phyloP scores from a whole-genome alignment of 2,888 invertebrate species.

The Trichogramma evanescens region DNA sequence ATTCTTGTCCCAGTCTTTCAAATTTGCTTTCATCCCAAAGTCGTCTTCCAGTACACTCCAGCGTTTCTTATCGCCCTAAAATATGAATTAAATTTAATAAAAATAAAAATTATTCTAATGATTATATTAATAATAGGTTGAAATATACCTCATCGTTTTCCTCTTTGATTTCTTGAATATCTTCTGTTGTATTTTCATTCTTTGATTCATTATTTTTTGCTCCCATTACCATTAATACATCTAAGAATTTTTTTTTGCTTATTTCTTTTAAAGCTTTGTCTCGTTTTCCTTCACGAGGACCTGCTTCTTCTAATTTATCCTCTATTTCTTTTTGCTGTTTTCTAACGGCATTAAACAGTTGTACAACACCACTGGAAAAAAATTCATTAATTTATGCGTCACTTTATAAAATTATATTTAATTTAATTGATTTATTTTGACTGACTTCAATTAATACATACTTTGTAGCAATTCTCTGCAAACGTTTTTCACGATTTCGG shows the following conservation, averaged over 20 bases:
- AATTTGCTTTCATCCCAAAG: conserved; percentile 81
- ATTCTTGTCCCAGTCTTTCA: conserved; percentile 89
- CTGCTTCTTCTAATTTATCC: conserved; percentile 62
- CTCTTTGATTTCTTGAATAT: conserved; percentile 45
- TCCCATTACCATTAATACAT: conserved; percentile 78
- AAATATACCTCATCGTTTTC: conserved; percentile 33
- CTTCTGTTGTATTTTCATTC: conserved; percentile 52
- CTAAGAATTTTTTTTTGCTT: conserved; percentile 69
- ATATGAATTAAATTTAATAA: background rate
- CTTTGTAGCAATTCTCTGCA: conserved; percentile 78
- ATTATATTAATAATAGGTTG: background rate
- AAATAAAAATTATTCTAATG: conserved; percentile 10
- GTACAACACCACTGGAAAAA: conserved; percentile 73
- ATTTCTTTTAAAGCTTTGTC: conserved; percentile 71
- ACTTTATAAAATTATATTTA: conserved; percentile 51
- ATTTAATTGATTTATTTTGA: conserved; percentile 7
- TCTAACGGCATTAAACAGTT: conserved; percentile 84
- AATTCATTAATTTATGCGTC: conserved; percentile 75
- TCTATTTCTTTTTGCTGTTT: conserved; percentile 75
- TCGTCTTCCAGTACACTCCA: conserved; percentile 65
- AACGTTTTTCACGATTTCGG: conserved; percentile 66
- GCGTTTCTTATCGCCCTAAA: conserved; percentile 26
- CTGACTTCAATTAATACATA: conserved; percentile 30
- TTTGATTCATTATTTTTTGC: conserved; percentile 39
- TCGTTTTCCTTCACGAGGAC: conserved; percentile 69